Evolutionary conservation across 1,140 invertebrate genomes (phyloP).

Genomic region (Steinernema feltiae): DNA sequence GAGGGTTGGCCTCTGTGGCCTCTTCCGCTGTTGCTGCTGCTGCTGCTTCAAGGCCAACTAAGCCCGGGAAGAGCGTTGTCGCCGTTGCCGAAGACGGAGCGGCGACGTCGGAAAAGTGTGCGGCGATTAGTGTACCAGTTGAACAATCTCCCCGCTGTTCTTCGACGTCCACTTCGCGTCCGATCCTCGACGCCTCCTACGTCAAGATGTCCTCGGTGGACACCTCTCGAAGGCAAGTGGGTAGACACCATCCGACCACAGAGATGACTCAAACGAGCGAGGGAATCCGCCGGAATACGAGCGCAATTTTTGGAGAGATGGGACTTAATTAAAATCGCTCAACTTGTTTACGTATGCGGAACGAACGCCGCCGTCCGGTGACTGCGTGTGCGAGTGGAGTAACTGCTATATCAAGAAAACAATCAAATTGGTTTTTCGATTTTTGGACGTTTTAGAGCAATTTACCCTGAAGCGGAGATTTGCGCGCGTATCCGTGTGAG

Average conservation of each 20-base stretch:
- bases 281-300: no score
- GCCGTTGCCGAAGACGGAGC: not conserved
- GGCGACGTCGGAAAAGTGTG: not conserved
- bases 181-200: not conserved
- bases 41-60: not conserved
- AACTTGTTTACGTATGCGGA: conserved; percentile 15
- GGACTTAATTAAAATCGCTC: conserved; percentile 10
- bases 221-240: not conserved
- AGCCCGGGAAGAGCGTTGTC: not conserved
- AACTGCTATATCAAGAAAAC: conserved; percentile 15
- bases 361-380: not conserved
- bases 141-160: not conserved
- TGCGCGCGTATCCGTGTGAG: not conserved
- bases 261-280: not conserved
- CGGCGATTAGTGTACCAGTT: conserved; percentile 7
- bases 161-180: not conserved
- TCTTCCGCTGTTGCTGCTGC: not conserved
- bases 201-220: not conserved
- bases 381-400: conserved; percentile 10
- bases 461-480: not conserved
- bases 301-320: not conserved
- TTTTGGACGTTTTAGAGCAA: conserved; percentile 11
- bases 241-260: not conserved
- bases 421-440: conserved; percentile 14
- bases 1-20: not conserved